Conservation (phyloP, 2,888 invertebrate species). For the Apocheima hispidaria region DNA sequence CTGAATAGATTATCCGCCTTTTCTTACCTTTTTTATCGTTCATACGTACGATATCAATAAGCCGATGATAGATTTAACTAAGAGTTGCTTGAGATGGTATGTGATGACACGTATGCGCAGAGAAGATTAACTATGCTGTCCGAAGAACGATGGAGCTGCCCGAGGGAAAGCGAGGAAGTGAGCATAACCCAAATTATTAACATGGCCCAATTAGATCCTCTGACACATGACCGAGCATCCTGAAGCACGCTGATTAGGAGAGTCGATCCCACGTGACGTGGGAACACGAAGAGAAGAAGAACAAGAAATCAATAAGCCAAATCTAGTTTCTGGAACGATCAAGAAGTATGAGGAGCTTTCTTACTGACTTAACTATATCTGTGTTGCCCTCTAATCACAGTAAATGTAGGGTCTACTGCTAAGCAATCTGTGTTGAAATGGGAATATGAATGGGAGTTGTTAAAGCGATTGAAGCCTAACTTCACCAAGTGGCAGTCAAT, state of each 20-base stretch:
- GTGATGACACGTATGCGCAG: no score
- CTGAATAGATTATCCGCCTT: conserved; percentile 14
- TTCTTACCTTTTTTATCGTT: conserved; percentile 1
- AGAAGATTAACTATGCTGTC: no score
- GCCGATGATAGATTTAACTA: no score
- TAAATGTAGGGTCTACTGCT: conserved; percentile 12
- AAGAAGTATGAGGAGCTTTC: not conserved
- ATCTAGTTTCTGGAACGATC: conserved; percentile 5
- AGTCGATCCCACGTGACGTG: no score
- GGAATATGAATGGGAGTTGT: conserved; percentile 18
- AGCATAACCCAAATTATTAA: no score
- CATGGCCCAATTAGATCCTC: no score
- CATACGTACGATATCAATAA: conserved; percentile 6
- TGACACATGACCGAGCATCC: no score
- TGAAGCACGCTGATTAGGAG: no score
- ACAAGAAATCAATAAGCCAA: conserved; percentile 11
- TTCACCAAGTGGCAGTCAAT: conserved; percentile 13
- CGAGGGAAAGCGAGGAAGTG: no score
- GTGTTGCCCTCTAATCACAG: conserved; percentile 9
- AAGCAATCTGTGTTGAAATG: conserved; percentile 9
- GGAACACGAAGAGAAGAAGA: no score
- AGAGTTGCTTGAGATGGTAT: no score
- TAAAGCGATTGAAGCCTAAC: conserved; percentile 13
- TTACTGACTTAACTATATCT: conserved; percentile 2
- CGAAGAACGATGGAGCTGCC: no score